These are phyloP conservation scores for Drosophila nr. perissopoda DNA, from an alignment of 2,888 invertebrate genomes.

Conservation along the genomic window DNA sequence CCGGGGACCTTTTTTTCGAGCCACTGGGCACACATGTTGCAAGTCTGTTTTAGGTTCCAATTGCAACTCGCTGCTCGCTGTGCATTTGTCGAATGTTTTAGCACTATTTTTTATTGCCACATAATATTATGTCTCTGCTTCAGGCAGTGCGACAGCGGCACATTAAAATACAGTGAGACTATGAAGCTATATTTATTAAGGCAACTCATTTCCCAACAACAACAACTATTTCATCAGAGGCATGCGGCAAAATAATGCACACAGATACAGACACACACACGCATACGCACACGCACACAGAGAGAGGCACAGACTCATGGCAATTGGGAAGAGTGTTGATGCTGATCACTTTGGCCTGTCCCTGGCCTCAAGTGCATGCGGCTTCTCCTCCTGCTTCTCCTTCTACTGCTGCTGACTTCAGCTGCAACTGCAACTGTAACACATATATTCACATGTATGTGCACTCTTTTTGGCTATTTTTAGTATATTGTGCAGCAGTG, in stretches of 20 bases:
- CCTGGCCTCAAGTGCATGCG: conserved; percentile 59
- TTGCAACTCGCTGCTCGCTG: conserved; percentile 16
- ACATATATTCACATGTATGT: neutral
- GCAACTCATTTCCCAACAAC: conserved; percentile 65
- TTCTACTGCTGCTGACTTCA: neutral
- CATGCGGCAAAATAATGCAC: conserved; percentile 60
- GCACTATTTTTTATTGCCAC: conserved; percentile 81
- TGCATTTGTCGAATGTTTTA: conserved; percentile 80
- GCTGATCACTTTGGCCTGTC: conserved; percentile 67
- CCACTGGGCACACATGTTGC: conserved; percentile 83
- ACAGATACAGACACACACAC: conserved; percentile 1
- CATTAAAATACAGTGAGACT: conserved; percentile 57
- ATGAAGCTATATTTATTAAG: conserved; percentile 76
- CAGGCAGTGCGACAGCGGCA: conserved; percentile 26
- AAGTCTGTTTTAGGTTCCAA: conserved; percentile 74
- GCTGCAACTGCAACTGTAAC: conserved; percentile 20
- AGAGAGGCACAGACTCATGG: conserved; percentile 29
- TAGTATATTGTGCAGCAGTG: conserved; percentile 59
- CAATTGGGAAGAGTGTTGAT: conserved; percentile 52
- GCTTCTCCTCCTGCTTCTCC: conserved; percentile 14
- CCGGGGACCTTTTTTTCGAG: conserved; percentile 68
- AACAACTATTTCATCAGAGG: conserved; percentile 39
- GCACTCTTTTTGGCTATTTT: conserved; percentile 60
- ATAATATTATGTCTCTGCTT: conserved; percentile 49
- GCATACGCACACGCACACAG: neutral